Base-by-base conservation (phyloP, 2,797 vertebrate species). In the Parambassis ranga region DNA sequence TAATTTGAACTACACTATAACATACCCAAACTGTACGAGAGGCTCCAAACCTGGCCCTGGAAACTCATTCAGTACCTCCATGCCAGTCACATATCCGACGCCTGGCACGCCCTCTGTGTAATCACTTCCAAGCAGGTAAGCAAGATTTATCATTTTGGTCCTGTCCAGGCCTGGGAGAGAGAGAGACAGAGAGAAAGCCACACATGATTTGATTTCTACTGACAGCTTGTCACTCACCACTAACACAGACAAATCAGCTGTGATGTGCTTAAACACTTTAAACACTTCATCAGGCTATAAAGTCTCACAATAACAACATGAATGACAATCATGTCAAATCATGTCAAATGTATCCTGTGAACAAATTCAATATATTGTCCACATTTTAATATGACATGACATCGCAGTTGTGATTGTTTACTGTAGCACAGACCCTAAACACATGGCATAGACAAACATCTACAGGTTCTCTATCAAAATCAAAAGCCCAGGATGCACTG, bases 51-150 rank as follows among this genome's bases (percentile, higher is more conserved):
- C 95, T 2, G 72, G 84, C 10, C 96, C 97, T 7, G 94, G 93
- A 77, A 99, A 99, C 87, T 99, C 97, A 42, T 99, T 99, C 62
- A 99, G 93, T 76, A 99, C 95, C 87, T 99, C 98, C 96, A 99
- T 98, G 0, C 96, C 97, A 0, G 96, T 97, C 51, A 99, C 95
- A 32, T 89, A 95, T 20, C 97, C 98, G 4, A 99, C 95, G 4
- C 95, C 95, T 1, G 95, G 92, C 46, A 99, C 84, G 0, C 98
- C 98, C 51, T 99, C 97, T 0, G 98, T 96, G 83, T 99, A 99
- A 90, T 99, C 98, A 43, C 98, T 99, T 53, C 98, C 97, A 51
- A 98, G 92, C 50, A 99, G 92, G 83, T 98, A 99, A 0, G 98
- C 97, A 86, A 99, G 89, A 83, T 98, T 99, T 49, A 99, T 97